Evolutionary conservation across 2,113 vertebrate genomes (phyloP).

Genomic region (Alexandromys fortis): DNA sequence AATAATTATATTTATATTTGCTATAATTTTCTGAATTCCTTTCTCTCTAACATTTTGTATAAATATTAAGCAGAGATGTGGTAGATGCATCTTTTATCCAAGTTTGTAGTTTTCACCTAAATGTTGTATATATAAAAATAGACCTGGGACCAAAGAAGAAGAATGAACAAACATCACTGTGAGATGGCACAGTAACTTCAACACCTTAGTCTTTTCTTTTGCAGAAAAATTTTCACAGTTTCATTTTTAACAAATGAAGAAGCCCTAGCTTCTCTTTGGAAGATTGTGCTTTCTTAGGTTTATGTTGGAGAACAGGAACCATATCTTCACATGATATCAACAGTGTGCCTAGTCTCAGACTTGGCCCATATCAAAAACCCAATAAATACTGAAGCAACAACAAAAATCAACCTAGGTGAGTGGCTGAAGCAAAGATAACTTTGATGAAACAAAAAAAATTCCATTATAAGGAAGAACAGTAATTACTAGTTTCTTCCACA

Average conservation of each 20-base stretch:
- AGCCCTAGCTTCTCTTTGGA: not conserved
- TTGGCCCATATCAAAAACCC: not conserved
- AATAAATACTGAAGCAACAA: slow-evolving; percentile 3
- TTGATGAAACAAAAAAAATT: not conserved
- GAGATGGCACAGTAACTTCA: not conserved
- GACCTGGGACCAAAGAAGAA: not conserved
- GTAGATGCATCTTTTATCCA: not conserved
- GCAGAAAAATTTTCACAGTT: not conserved
- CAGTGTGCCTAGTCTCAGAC: not conserved
- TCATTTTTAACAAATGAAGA: too few species aligned
- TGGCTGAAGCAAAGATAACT: not conserved
- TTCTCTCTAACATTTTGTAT: not conserved
- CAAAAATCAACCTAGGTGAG: not conserved
- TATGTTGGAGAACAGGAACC: not conserved
- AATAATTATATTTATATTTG: not conserved
- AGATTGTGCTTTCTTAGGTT: not conserved
- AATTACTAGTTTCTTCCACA: not conserved
- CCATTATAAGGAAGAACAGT: not conserved
- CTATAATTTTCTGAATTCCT: not conserved
- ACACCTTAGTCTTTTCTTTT: not conserved
- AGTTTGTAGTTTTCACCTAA: not conserved
- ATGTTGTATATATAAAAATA: not conserved
- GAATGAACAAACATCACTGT: not conserved
- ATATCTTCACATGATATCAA: not conserved
- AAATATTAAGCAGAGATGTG: not conserved